Evolutionary conservation across 2,888 invertebrate species (phyloP).

Genomic region (Catonia carolina): DNA sequence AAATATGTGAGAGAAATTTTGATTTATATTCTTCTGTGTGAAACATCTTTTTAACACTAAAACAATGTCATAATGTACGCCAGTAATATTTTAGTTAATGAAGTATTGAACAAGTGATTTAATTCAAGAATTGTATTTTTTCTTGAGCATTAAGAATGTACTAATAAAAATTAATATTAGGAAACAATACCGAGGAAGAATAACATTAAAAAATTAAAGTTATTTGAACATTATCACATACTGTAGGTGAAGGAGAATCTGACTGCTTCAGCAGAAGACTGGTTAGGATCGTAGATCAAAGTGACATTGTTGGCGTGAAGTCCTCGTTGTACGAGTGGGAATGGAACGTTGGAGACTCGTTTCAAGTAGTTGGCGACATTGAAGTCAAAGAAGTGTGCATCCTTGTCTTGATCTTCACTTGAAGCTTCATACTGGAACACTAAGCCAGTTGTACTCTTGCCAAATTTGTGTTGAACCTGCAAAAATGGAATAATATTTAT

Average conservation of each 20-base stretch:
- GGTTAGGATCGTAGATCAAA: conserved; percentile 46
- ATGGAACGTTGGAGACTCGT: conserved; percentile 33
- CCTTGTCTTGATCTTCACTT: conserved; percentile 47
- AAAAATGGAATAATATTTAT: no score
- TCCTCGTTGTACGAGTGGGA: conserved; percentile 41
- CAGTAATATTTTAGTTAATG: no score
- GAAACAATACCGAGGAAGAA: no score
- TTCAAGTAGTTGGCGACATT: conserved; percentile 39
- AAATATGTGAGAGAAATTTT: no score
- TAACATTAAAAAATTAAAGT: no score
- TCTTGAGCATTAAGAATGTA: no score
- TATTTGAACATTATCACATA: conserved; percentile 31
- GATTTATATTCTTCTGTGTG: no score
- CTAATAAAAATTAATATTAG: no score
- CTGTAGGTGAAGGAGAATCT: conserved; percentile 42
- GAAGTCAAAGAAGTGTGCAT: conserved; percentile 25
- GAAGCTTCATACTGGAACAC: conserved; percentile 49
- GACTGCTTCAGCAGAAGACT: conserved; percentile 46
- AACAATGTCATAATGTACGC: no score
- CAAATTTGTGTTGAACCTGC: conserved; percentile 4
- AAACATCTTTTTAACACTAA: no score
- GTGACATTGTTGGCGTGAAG: conserved; percentile 48
- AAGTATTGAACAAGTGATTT: no score
- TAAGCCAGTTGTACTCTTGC: conserved; percentile 44
- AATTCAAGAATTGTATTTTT: no score